These are phyloP conservation scores for Caenorhabditis sp. DNA, from an alignment of 2,888 invertebrate genomes.

Conservation along the genomic window DNA sequence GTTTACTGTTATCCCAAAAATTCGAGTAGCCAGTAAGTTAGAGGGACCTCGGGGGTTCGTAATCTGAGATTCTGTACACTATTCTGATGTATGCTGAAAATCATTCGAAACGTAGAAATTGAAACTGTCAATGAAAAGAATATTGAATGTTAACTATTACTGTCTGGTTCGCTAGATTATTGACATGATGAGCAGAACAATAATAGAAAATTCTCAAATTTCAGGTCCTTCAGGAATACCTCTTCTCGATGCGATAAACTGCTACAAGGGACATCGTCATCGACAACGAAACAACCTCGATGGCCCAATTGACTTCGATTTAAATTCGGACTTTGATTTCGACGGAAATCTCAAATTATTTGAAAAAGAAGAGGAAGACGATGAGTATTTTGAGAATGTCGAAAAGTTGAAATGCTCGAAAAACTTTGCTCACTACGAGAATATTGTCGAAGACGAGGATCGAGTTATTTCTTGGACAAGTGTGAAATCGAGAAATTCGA, in stretches of 20 bases:
- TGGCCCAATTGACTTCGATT: slow-evolving; percentile 51
- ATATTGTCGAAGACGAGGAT: slow-evolving; percentile 60
- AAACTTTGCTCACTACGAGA: slow-evolving; percentile 68
- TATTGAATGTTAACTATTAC: too few species aligned
- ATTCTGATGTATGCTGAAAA: too few species aligned
- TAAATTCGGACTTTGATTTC: slow-evolving; percentile 66
- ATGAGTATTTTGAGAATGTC: slow-evolving; percentile 49
- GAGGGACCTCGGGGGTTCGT: too few species aligned
- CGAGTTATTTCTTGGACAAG: slow-evolving; percentile 64
- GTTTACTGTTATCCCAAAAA: too few species aligned
- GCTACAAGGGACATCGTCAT: slow-evolving; percentile 45
- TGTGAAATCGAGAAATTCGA: slow-evolving; percentile 13
- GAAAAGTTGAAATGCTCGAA: slow-evolving; percentile 53
- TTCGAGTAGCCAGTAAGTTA: too few species aligned
- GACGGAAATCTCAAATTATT: slow-evolving; percentile 62
- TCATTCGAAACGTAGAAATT: too few species aligned
- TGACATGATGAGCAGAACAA: too few species aligned
- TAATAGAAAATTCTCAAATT: not conserved
- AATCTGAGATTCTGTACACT: too few species aligned
- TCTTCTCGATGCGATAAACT: slow-evolving; percentile 45
- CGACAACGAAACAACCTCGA: slow-evolving; percentile 37
- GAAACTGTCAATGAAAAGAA: too few species aligned
- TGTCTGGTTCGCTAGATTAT: too few species aligned
- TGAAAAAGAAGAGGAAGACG: slow-evolving; percentile 47
- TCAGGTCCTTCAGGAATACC: slow-evolving; percentile 60